phyloP scores from a whole-genome alignment of 2,888 invertebrate genomes.

The Xestoiulus laeticollis region DNA sequence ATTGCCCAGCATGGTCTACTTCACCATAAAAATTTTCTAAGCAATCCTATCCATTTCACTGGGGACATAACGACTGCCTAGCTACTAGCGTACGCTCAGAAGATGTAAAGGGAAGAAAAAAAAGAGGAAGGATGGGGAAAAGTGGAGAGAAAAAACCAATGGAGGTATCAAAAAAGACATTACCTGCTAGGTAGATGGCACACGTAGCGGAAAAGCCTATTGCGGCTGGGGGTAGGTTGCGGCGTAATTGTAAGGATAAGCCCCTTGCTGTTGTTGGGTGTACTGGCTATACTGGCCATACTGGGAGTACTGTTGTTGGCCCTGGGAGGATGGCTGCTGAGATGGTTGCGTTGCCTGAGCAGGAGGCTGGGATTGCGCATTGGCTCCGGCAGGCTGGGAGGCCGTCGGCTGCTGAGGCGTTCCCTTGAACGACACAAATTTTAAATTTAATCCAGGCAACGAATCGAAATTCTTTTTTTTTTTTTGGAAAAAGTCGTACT shows the following conservation, averaged over 20 bases:
- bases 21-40: background rate
- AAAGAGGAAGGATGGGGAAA: background rate
- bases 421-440: constrained; percentile 56
- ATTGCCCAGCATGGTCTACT: background rate
- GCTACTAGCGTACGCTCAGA: background rate
- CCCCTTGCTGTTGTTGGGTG: constrained; percentile 32
- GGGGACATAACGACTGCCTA: background rate
- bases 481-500: background rate
- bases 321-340: constrained; percentile 52
- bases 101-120: constrained; percentile 2
- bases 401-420: constrained; percentile 33
- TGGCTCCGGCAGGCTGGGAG: constrained; percentile 46
- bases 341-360: constrained; percentile 58
- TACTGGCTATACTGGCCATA: constrained; percentile 56
- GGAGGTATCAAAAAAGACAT: constrained; percentile 34
- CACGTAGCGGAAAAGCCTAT: background rate
- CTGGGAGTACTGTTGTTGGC: constrained; percentile 55
- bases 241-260: constrained; percentile 52
- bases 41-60: background rate
- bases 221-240: constrained; percentile 52
- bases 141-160: constrained; percentile 36
- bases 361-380: constrained; percentile 54
- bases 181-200: constrained; percentile 18
- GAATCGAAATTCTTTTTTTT: background rate
- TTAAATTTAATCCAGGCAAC: constrained; percentile 1